Evolutionary conservation across 2,113 vertebrate genomes (phyloP).

Genomic region (Uria aalge): DNA sequence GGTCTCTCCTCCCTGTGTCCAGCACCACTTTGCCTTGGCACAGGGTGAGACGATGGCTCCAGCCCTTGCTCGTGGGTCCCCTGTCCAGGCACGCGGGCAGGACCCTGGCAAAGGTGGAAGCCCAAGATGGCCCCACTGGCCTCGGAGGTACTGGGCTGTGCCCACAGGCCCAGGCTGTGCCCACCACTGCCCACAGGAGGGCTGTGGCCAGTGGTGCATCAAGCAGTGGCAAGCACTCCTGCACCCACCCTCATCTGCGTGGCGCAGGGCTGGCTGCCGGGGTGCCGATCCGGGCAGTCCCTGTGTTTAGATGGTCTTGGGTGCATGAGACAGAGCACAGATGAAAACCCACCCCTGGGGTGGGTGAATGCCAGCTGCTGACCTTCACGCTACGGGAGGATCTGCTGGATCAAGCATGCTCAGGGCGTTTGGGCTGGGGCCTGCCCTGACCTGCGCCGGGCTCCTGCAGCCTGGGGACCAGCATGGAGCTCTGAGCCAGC

Average conservation of each 20-base stretch:
- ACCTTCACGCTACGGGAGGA: not conserved
- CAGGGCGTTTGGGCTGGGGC: not conserved
- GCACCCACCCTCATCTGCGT: too few species aligned
- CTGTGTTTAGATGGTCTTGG: not conserved
- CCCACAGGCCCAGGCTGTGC: too few species aligned
- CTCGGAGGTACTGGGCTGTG: not conserved
- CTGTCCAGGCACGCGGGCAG: not conserved
- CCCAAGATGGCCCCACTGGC: not conserved
- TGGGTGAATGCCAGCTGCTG: not conserved
- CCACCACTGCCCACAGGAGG: too few species aligned
- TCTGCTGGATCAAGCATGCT: not conserved
- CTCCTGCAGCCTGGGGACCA: not conserved
- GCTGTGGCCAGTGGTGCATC: not conserved
- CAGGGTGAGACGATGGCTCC: not conserved
- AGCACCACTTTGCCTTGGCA: not conserved
- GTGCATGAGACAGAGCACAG: not conserved
- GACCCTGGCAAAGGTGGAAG: not conserved
- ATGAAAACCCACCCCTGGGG: not conserved
- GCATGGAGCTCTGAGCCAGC: not conserved
- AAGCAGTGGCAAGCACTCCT: not conserved
- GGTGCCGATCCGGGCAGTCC: not conserved
- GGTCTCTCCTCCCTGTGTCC: not conserved
- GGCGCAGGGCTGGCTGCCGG: not conserved
- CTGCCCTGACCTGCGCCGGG: not conserved
- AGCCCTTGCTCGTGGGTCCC: not conserved